These are phyloP conservation scores for Aotus griseimembra DNA, from an alignment of 2,797 vertebrate genomes.

Conservation along the genomic window DNA sequence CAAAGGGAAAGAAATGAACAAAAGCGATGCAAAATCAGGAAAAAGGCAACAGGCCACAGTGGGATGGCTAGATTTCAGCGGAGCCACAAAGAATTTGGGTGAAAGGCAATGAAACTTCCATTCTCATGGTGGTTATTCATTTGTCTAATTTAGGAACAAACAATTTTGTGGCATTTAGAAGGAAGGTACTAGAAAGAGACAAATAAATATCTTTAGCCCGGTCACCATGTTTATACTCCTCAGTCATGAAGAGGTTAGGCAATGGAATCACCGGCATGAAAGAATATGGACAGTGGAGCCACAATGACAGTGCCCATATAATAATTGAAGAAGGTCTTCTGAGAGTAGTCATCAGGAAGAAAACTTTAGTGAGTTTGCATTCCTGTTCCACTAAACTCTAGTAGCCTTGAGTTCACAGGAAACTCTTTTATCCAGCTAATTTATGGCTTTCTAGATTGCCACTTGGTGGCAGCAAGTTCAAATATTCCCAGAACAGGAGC, in stretches of 20 bases:
- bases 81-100: neutral
- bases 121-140: neutral
- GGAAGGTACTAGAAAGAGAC: neutral
- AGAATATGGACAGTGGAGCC: neutral
- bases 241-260: neutral
- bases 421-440: neutral
- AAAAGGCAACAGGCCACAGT: neutral
- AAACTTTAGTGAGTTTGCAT: neutral
- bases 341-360: neutral
- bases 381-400: neutral
- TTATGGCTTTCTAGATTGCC: neutral
- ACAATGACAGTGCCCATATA: neutral
- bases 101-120: neutral
- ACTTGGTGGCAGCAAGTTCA: neutral
- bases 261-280: neutral
- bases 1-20: neutral
- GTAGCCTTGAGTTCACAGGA: neutral
- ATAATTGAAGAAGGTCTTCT: neutral
- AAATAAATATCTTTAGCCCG: neutral
- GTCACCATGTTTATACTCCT: neutral
- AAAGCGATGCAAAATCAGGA: neutral
- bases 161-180: constrained; percentile 17
- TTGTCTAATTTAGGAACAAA: constrained; percentile 32
- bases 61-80: neutral
- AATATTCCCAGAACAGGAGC: neutral